These are phyloP conservation scores for Oryzias dopingdopingensis DNA, from an alignment of 2,797 vertebrate genomes.

Conservation along the genomic window DNA sequence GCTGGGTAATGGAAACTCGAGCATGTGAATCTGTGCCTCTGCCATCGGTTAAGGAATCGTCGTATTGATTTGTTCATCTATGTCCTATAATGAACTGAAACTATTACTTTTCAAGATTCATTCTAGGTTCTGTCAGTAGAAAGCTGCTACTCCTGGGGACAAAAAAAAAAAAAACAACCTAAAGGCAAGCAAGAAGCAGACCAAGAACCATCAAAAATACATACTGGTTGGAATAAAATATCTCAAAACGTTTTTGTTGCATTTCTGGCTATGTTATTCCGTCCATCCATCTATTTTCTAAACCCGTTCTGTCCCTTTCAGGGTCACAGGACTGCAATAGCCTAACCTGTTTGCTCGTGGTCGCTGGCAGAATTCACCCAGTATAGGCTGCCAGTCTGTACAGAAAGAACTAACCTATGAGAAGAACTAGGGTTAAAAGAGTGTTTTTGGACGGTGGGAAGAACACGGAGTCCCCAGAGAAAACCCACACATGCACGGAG, in stretches of 20 bases:
- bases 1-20: constrained; percentile 25
- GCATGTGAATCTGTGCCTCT: constrained; percentile 18
- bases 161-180: constrained; percentile 17
- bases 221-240: constrained; percentile 2
- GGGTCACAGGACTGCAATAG: no score
- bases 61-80: constrained; percentile 47
- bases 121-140: constrained; percentile 26
- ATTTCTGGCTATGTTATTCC: neutral
- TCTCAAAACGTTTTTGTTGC: constrained; percentile 9
- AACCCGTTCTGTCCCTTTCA: no score
- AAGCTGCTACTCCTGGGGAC: neutral
- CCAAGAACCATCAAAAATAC: neutral
- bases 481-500: no score
- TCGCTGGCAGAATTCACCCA: no score
- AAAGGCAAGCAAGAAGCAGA: constrained; percentile 6
- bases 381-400: no score
- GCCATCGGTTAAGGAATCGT: constrained; percentile 49
- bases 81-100: constrained; percentile 33
- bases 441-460: no score
- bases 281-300: no score
- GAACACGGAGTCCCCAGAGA: no score
- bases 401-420: no score
- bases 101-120: constrained; percentile 27
- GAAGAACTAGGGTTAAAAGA: no score
- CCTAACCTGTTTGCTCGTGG: no score